Conservation (phyloP, 1,140 invertebrate genomes). For the Plutomurus gul region DNA sequence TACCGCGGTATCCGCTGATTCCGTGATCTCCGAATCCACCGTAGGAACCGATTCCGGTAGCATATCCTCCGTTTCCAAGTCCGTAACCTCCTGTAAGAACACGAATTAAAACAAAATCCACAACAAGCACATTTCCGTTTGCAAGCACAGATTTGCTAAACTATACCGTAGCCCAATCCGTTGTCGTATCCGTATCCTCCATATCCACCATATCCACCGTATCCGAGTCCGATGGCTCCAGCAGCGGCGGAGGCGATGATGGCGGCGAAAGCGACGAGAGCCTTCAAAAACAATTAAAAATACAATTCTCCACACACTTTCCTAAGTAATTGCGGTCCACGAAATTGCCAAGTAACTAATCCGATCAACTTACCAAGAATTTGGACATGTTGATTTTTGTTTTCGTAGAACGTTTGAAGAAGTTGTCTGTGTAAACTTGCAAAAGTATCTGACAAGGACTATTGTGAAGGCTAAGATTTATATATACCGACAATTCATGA, state of each 20-base stretch:
- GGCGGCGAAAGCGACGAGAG: neutral
- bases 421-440: neutral
- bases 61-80: neutral
- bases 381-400: slow-evolving; percentile 5
- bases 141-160: too few relatives aligned
- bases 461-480: slow-evolving; percentile 19
- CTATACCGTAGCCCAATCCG: too few relatives aligned
- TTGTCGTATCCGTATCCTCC: neutral
- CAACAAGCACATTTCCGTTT: too few relatives aligned
- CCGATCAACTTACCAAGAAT: neutral
- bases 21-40: slow-evolving; percentile 11
- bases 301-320: too few relatives aligned
- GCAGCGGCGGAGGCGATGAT: neutral
- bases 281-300: neutral
- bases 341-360: neutral
- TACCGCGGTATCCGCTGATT: neutral
- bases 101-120: too few relatives aligned
- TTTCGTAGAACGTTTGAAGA: neutral
- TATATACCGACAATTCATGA: slow-evolving; percentile 9
- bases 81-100: too few relatives aligned
- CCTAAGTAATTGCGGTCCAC: neutral
- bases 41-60: neutral
- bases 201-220: neutral
- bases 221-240: neutral
- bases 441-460: slow-evolving; percentile 3